These are phyloP conservation scores for Himalopsyche japonica DNA, from an alignment of 2,888 invertebrate species.

Conservation along the genomic window DNA sequence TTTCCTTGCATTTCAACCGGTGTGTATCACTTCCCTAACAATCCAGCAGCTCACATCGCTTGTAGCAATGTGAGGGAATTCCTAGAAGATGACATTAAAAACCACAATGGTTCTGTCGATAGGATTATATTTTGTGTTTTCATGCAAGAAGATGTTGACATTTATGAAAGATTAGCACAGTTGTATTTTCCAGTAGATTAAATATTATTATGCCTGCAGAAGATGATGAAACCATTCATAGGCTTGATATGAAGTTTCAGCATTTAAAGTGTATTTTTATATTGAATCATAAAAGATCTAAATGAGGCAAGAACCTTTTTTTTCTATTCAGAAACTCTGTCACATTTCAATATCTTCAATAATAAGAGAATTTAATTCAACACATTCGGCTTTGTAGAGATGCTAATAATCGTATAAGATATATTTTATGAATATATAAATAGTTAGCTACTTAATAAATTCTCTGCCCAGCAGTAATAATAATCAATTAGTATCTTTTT, in stretches of 20 bases:
- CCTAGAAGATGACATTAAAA: conserved; percentile 57
- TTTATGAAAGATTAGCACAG: conserved; percentile 73
- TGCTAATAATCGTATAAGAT: no score
- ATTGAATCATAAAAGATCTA: no score
- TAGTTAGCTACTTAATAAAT: no score
- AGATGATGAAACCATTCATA: not conserved
- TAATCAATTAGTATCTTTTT: no score
- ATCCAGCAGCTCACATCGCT: conserved; percentile 76
- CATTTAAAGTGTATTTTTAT: no score
- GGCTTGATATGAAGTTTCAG: not conserved
- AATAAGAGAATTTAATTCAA: no score
- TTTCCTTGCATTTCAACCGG: conserved; percentile 93
- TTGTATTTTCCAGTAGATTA: conserved; percentile 69
- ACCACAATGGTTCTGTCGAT: conserved; percentile 59
- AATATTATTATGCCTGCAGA: conserved; percentile 8
- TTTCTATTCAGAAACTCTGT: no score
- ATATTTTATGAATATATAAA: no score
- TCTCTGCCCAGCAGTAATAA: no score
- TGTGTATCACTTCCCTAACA: conserved; percentile 85
- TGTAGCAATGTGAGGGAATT: conserved; percentile 67
- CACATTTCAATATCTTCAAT: no score
- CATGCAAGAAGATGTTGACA: conserved; percentile 68
- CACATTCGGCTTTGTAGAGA: no score
- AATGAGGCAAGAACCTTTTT: no score
- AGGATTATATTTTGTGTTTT: conserved; percentile 82